A percentile compares a stretch with the other conserved stretches of the same genome.
Evolutionary conservation across 2,888 invertebrate genomes (phyloP).

Genomic region (Hypomecis punctinalis): DNA sequence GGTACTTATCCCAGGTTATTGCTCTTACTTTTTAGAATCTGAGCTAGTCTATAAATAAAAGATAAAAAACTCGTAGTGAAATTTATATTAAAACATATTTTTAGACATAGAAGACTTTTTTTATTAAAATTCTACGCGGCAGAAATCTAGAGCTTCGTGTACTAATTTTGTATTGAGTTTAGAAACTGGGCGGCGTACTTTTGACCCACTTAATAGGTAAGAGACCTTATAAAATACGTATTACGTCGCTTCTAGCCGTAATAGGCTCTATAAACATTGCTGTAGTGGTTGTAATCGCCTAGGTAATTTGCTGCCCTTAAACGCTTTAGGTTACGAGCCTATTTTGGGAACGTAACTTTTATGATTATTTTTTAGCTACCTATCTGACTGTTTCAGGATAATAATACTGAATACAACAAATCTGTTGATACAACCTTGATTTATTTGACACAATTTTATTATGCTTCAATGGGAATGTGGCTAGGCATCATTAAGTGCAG

Average conservation of each 20-base stretch:
- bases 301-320: constrained; percentile 23
- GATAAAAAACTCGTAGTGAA: too few species aligned
- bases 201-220: constrained; percentile 9
- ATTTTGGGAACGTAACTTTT: constrained; percentile 10
- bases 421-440: too few species aligned
- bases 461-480: too few species aligned
- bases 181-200: constrained; percentile 3
- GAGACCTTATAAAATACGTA: constrained; percentile 11
- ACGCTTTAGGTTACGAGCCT: constrained; percentile 14
- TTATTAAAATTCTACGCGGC: too few species aligned
- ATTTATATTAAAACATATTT: too few species aligned
- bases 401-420: not conserved
- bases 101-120: too few species aligned
- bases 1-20: too few species aligned
- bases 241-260: constrained; percentile 10
- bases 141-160: too few species aligned
- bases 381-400: constrained; percentile 3
- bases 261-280: constrained; percentile 16
- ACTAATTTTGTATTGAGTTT: not conserved
- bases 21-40: too few species aligned
- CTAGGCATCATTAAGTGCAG: too few species aligned
- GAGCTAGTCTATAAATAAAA: too few species aligned
- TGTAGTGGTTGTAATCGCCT: constrained; percentile 21
- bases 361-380: constrained; percentile 16
- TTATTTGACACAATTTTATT: too few species aligned